phyloP scores from a whole-genome alignment of 2,113 vertebrate species.

The Mobula birostris region DNA sequence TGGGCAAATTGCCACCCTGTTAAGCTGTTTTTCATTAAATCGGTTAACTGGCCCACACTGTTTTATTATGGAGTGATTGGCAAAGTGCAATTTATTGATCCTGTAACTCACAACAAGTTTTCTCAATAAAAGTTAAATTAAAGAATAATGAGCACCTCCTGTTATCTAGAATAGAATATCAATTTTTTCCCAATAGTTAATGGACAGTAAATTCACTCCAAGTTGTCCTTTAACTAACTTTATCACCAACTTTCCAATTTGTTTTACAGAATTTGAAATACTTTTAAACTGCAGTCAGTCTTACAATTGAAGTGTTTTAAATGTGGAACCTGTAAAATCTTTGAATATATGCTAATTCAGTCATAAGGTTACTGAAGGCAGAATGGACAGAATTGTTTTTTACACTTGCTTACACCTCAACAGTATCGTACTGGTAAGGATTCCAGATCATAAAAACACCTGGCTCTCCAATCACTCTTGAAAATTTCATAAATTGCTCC shows the following conservation, averaged over 20 bases:
- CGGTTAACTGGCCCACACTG: not conserved
- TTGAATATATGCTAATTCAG: not conserved
- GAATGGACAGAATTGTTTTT: too few relatives aligned
- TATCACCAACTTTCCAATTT: not conserved
- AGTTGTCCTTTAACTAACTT: not conserved
- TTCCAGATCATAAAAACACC: not conserved
- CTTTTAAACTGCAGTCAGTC: not conserved
- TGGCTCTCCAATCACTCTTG: not conserved
- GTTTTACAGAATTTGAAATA: not conserved
- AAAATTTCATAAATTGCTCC: not conserved
- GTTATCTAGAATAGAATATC: not conserved
- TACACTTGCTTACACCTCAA: too few relatives aligned
- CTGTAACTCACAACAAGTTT: not conserved
- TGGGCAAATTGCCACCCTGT: not conserved
- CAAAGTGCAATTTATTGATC: not conserved
- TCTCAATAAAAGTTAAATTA: not conserved
- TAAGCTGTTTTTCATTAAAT: slow-evolving; percentile 2
- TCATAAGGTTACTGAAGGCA: not conserved
- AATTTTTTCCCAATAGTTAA: not conserved
- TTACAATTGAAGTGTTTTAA: not conserved
- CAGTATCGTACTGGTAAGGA: too few relatives aligned
- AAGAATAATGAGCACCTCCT: not conserved
- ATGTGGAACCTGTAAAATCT: not conserved
- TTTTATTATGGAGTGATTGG: not conserved
- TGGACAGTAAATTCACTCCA: not conserved